Evolutionary conservation across 2,888 invertebrate genomes (phyloP), one percentile per base, ranked within the genome.

Genomic region (Ennomos fuscantarius): DNA sequence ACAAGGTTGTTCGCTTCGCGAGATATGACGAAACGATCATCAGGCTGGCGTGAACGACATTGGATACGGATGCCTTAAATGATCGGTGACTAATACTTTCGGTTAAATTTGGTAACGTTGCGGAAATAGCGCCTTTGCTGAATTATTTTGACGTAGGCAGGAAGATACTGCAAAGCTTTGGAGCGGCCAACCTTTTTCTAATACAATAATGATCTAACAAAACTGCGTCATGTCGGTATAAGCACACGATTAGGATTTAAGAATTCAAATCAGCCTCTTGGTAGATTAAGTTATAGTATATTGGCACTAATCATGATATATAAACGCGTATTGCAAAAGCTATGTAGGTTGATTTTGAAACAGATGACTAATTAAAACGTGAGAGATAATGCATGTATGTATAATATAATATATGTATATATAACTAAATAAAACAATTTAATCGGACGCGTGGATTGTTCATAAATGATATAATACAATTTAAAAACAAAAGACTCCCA

Each of bases 1-100:
- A 68, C 81, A 79, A 81, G 81, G 81, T 76, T 74, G 69, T 73
- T 70, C 66, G 70, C 69, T 76, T 71, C 62, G 65, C 65, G 71
- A 59, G 52, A 62, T 62, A 68, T 73, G 70, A 69, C 63, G 68
- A 73, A 74, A 78, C 59, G 65, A 47, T 55, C 61, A 62, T 65
- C 68, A 65, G 56, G 48, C 62, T 54, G 67, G 71, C 70, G 69
- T 70, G 66, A 76, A 69, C 69, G 67, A 70, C 62, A 73, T 72
- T 69, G 68, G 72, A 57, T 61, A 46, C 65, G 55, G 52, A 63
- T 60, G 60, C 62, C 58, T 64, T 60, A 62, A 62, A 61, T 47
- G 55, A 63, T 52, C 57, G 49, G 58, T 65, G 63, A 65, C 50
- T 58, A 66, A 63, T 51, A 51, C 48, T 45, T 56, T 61, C 49